Percentiles rank a stretch among this genome's conserved stretches.
Conservation (phyloP, 2,888 invertebrate species). For the Ganaspis brasiliensis region DNA sequence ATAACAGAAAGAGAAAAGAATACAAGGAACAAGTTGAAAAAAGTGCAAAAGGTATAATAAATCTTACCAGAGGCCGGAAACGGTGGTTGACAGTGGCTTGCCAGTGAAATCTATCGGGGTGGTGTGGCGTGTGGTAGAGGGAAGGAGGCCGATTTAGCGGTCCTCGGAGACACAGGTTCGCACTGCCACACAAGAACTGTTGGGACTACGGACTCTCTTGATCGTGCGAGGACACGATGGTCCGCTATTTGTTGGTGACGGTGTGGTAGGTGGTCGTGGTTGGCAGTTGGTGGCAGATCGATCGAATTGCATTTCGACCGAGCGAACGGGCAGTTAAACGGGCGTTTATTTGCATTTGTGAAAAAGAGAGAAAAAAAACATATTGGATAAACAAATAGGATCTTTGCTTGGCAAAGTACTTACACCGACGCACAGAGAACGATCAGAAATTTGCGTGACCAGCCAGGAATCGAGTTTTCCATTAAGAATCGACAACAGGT, state of each 20-base stretch:
- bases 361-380: constrained; percentile 56
- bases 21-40: constrained; percentile 62
- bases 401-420: neutral
- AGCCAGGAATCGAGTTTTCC: constrained; percentile 44
- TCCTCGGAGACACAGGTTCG: constrained; percentile 80
- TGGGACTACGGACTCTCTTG: constrained; percentile 79
- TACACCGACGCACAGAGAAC: constrained; percentile 30
- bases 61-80: constrained; percentile 77
- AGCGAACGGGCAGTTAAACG: constrained; percentile 70
- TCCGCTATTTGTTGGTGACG: constrained; percentile 62
- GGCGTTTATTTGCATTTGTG: constrained; percentile 53
- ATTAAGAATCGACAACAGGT: constrained; percentile 42
- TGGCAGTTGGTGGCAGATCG: constrained; percentile 64
- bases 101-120: constrained; percentile 78
- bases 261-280: constrained; percentile 69
- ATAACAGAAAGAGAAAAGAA: constrained; percentile 56
- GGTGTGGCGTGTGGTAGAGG: constrained; percentile 79
- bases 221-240: constrained; percentile 64
- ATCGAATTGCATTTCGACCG: constrained; percentile 75
- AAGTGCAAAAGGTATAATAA: constrained; percentile 58
- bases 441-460: constrained; percentile 35
- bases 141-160: constrained; percentile 80
- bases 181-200: constrained; percentile 80
- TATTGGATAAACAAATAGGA: constrained; percentile 16
- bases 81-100: constrained; percentile 78